Evolutionary conservation across 2,113 vertebrate species (phyloP), one percentile per base, ranked within the genome.

Genomic region (Cyanoliseus patagonus): DNA sequence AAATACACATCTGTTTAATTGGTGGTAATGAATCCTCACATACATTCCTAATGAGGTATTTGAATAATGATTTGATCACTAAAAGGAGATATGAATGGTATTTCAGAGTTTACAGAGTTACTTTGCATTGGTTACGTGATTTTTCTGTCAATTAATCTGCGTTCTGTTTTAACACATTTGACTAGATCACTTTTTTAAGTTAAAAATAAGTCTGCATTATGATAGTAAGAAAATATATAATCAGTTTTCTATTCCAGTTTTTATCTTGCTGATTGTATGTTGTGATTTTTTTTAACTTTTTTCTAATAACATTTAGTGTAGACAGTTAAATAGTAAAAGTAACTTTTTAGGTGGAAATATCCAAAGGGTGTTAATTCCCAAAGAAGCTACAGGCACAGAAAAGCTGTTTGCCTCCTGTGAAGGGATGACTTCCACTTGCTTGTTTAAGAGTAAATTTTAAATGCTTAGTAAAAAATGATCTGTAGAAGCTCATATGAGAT

Each of bases 41-140:
- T 96, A 95, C 96, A 97, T 97, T 95, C 95, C 95, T 98, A 98
- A 98, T 98, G 97, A 98, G 94, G 92, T 59, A 92, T 57, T 88
- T 91, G 94, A 98, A 96, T 95, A 96, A 95, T 90, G 86, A 97
- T 97, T 93, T 51, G 10, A 81, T 83, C 41, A 87, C 39, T 72
- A 61, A 76, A 74, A 83, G 37, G 51, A 77, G 68, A 73, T 59
- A 51, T 41, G 90, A 94, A 86, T 62, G 64, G 15, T 51, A 35
- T 86, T 69, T 63, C 35, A 63, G 64, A 62, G 61, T n/a, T 14
- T 90, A 49, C 39, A 52, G 64, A 28, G 42, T 79, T 94, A 72
- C 42, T 55, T 64, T 53, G 10, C 52, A 44, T 44, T 73, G 37
- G 35, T 59, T 63, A 74, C 66, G 33, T 47, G 23, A 42, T 51